Evolutionary conservation across 2,797 vertebrate genomes (phyloP), one percentile per base, ranked within the genome.

Genomic region (Myotis vivesi): DNA sequence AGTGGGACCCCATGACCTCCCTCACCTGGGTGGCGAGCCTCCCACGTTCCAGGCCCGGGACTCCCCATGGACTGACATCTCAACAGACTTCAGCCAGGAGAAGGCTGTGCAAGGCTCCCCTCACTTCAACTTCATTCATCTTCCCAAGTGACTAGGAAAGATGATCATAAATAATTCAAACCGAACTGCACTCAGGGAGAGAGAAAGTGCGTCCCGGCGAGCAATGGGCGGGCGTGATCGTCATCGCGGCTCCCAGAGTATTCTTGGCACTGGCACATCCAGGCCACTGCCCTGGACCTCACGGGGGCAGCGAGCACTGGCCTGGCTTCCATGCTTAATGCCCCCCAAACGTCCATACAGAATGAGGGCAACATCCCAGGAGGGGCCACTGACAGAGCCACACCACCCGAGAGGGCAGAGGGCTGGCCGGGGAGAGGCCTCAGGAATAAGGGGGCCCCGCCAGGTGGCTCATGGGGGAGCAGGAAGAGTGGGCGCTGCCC

Each of bases 81-180:
- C 80, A 49, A 8, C 0, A 38, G 62, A 91, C 41, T 44, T 30
- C 5, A 72, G 72, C 49, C 81, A 62, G 84, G 59, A 87, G 36
- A 36, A 80, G 44, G 49, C 51, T 82, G 28, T 3, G 57, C 49
- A 22, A 62, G 46, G 33, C 66, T 76, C 62, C 11, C 15, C 66
- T 44, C 10, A 85, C 84, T 81, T 51, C 80, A 51, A 15, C 38
- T 73, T 55, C 57, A 23, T 80, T 92, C 62, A 75, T 66, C 87
- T 73, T 83, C 68, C 79, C 88, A 73, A 91, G 83, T 76, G 79
- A 85, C 25, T 4, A 12, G 44, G 57, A 94, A 94, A 51, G n/a
- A 57, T 9, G 91, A 38, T 41, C 69, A 64, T 72, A 49, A 23
- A 30, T 80, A 86, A 92, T 82, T 79, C 82, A 82, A 80, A 83